Base-by-base conservation (phyloP, 2,888 invertebrate species). In the Barypeithes pellucidus region DNA sequence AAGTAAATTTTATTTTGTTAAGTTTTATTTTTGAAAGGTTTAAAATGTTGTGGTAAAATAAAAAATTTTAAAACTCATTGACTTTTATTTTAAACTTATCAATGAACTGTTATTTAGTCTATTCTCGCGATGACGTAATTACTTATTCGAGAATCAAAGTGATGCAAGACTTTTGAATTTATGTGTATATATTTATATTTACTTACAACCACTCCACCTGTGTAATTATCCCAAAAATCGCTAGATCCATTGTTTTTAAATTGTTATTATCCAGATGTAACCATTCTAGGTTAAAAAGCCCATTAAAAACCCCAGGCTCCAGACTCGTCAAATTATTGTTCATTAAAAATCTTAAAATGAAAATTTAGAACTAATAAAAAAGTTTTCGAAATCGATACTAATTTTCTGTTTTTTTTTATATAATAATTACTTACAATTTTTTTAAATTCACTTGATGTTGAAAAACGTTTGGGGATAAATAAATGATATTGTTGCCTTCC, bases 201-300 rank as follows among this genome's bases (percentile, higher is more conserved):
- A 41, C 71, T 72, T 72, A 76, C 76, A 73, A 18, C 76, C 75
- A 76, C 59, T 65, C 62, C 1, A 75, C 9, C 9, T 68, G 39
- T 16, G 41, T 22, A n/a, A 75, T 18, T n/a, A 45, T 16, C 9
- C 47, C 62, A 11, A 76, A 73, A 68, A 71, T 70, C 9, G 33
- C 29, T 57, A 76, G 22, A 22, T 73, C 67, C n/a, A 76, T 67
- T 12, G 54, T 66, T 43, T 47, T 33, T 29, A 76, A 41, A 18
- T 52, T 33, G 54, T 76, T 76, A n/a, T 73, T 60, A 47, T 76
- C 71, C 14, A 76, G 14, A 41, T 72, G 74, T 33, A 76, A 33
- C 76, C 76, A 76, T n/a, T 71, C 68, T n/a, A 76, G 50, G 41
- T 29, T 67, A 11, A 50, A 24, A 36, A 76, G 39, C 16, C 73